Evolutionary conservation across 2,888 invertebrate genomes (phyloP).

Genomic region (Lymantria monacha): DNA sequence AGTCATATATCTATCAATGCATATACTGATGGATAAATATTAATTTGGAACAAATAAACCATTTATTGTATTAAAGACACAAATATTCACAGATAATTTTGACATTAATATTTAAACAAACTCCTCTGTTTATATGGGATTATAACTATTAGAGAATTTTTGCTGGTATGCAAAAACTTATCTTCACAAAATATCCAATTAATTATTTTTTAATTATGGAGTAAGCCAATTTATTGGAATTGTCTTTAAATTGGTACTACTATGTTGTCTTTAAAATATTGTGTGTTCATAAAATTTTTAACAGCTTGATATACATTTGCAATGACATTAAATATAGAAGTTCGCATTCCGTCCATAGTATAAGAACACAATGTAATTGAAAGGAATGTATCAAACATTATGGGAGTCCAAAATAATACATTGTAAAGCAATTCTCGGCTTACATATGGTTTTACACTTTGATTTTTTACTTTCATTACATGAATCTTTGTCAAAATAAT

Average conservation of each 20-base stretch:
- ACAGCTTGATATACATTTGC: constrained; percentile 73
- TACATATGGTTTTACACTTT: constrained; percentile 57
- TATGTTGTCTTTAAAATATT: constrained; percentile 63
- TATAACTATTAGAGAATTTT: too few relatives aligned
- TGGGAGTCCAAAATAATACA: constrained; percentile 72
- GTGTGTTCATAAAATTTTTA: constrained; percentile 70
- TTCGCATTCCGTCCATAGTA: constrained; percentile 55
- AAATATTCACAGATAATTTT: too few relatives aligned
- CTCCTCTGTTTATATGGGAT: too few relatives aligned
- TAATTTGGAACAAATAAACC: too few relatives aligned
- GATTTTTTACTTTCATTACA: constrained; percentile 53
- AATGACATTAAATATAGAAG: constrained; percentile 64
- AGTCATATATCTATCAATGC: too few relatives aligned
- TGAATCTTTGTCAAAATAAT: constrained; percentile 70
- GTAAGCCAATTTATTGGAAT: too few relatives aligned
- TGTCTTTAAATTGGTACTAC: constrained; percentile 49
- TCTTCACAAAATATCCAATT: too few relatives aligned
- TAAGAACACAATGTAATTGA: constrained; percentile 67
- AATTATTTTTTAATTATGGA: too few relatives aligned
- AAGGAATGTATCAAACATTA: constrained; percentile 71
- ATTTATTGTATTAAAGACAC: too few relatives aligned
- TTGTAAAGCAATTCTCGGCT: constrained; percentile 68
- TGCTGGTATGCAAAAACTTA: too few relatives aligned
- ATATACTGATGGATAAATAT: too few relatives aligned
- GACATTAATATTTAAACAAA: too few relatives aligned